phyloP scores from a whole-genome alignment of 2,888 invertebrate species.

The Autographa pulchrina region DNA sequence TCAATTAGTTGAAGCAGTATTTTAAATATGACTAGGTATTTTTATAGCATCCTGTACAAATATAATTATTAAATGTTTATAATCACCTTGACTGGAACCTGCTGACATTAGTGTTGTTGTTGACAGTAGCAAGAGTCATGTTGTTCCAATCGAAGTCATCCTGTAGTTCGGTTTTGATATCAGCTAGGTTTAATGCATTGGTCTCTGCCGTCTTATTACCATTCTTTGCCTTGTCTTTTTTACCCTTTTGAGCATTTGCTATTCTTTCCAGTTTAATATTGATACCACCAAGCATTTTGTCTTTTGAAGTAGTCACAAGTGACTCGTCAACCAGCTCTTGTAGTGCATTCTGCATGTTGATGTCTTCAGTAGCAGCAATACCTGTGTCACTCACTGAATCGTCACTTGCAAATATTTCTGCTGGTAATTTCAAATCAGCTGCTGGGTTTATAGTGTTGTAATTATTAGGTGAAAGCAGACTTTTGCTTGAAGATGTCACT shows the following conservation, averaged over 20 bases:
- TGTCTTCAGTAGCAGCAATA: constrained; percentile 71
- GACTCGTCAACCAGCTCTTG: constrained; percentile 68
- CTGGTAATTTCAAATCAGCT: constrained; percentile 83
- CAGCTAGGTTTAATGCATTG: constrained; percentile 72
- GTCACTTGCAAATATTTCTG: constrained; percentile 87
- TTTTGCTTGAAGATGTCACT: constrained; percentile 62
- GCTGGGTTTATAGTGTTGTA: constrained; percentile 79
- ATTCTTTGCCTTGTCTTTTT: constrained; percentile 77
- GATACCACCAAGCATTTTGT: constrained; percentile 84
- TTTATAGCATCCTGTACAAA: not conserved
- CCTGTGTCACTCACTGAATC: constrained; percentile 84
- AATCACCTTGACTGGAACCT: constrained; percentile 82
- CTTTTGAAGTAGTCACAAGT: constrained; percentile 70
- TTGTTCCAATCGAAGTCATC: constrained; percentile 86
- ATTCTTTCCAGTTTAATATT: constrained; percentile 82
- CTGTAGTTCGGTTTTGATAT: constrained; percentile 86
- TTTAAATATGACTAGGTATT: no score
- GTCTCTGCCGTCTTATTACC: constrained; percentile 65
- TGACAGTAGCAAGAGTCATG: constrained; percentile 85
- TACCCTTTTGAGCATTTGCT: constrained; percentile 58
- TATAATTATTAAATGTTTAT: not conserved
- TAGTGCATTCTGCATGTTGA: constrained; percentile 68
- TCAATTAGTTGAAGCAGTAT: no score
- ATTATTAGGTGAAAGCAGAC: constrained; percentile 69
- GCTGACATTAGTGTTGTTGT: constrained; percentile 78